These are phyloP conservation scores for Gorsachius magnificus DNA, from an alignment of 2,797 vertebrate species.

Conservation along the genomic window DNA sequence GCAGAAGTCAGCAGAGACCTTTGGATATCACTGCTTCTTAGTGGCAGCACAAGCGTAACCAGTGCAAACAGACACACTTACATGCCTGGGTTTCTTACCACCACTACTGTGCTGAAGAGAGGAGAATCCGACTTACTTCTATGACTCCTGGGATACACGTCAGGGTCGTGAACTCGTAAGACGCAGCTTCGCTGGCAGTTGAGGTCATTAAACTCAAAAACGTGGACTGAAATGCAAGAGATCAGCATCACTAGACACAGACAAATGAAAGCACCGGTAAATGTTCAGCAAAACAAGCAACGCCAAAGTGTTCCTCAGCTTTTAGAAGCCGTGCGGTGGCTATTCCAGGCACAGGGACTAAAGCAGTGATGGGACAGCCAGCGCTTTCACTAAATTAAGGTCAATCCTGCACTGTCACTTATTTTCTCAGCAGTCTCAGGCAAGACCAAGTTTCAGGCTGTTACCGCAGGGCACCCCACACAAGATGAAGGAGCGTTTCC, in stretches of 20 bases:
- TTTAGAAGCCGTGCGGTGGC: fast-evolving
- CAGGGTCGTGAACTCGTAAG: slow-evolving; percentile 97
- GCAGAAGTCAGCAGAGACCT: background rate
- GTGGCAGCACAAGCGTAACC: fast-evolving
- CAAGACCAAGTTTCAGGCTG: no score
- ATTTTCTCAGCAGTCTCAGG: background rate
- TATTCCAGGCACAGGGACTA: background rate
- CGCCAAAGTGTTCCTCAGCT: background rate
- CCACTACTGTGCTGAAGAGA: fast-evolving
- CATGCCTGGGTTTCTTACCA: background rate
- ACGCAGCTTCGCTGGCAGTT: slow-evolving; percentile 94
- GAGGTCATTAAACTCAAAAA: slow-evolving; percentile 98
- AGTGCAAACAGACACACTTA: background rate
- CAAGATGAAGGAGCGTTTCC: fast-evolving
- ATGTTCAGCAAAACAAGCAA: background rate
- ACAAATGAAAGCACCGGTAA: fast-evolving
- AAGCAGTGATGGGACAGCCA: background rate
- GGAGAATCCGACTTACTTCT: slow-evolving; percentile 79
- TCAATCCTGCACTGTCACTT: fast-evolving
- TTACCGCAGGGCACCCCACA: background rate
- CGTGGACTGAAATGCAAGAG: slow-evolving; percentile 85
- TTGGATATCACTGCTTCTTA: background rate
- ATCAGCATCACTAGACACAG: background rate
- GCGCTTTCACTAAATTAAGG: fast-evolving
- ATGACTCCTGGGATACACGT: slow-evolving; percentile 98